Evolutionary conservation across 2,113 vertebrate species (phyloP), one percentile per base, ranked within the genome.

Genomic region (Colinus virginianus): DNA sequence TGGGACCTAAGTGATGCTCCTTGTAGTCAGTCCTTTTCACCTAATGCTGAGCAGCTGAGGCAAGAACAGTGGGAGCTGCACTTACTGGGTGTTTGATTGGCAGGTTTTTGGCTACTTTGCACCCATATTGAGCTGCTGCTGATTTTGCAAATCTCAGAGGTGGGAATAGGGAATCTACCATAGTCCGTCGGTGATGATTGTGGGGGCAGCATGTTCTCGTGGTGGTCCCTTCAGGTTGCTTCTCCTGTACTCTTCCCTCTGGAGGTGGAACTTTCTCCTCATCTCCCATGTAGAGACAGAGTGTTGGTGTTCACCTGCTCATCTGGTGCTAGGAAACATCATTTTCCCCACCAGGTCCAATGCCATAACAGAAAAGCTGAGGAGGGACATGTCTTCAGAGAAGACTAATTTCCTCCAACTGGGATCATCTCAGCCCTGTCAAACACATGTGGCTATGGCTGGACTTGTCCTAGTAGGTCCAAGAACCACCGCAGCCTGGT

Each of bases 1-100:
- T 87, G 79, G 76, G 51, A 94, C 69, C 75, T 90, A 95, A 96
- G 94, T 88, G 91, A 58, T 90, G 84, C 45, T 94, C 78, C 83
- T 92, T 93, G 79, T 82, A 82, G 56, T 82, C 36, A 61, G 68
- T 74, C 20, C 51, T 90, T 79, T 77, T 59, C n/a, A 28, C 78
- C 68, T 87, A 7, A 88, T 93, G 40, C 80, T 84, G 62, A 86
- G 82, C 43, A 89, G 49, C 43, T 88, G 87, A 95, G 76, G 93
- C 87, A 90, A 82, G 86, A 93, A 92, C 62, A 90, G 11, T 81
- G 62, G 92, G 87, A 93, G 30, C 25, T 95, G 46, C 72, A 53
- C 95, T 93, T 95, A 77, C 77, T 71, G 75, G 58, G 64, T 79
- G 67, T 66, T 53, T 86, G 80, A 94, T 81, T 84, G 90, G 85